Evolutionary conservation across 1,140 invertebrate genomes (phyloP).

Genomic region (Sarcophaga bullata): DNA sequence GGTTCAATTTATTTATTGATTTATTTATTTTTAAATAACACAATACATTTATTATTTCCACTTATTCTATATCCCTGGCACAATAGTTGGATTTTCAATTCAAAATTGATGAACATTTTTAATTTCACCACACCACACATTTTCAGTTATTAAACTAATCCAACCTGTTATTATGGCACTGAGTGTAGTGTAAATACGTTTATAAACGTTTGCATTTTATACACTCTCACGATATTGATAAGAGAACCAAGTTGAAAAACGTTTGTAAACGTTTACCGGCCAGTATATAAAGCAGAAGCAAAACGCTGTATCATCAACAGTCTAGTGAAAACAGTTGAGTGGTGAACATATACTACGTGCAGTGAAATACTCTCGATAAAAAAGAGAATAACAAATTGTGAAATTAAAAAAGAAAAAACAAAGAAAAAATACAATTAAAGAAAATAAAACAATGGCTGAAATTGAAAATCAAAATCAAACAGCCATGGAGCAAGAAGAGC

Average conservation of each 20-base stretch:
- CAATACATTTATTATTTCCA: too few species aligned
- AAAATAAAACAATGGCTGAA: not conserved
- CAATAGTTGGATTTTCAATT: too few species aligned
- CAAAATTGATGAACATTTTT: too few species aligned
- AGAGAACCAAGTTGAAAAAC: not conserved
- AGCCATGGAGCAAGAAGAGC: not conserved
- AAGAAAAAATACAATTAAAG: not conserved
- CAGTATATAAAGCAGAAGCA: not conserved
- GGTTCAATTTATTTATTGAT: too few species aligned
- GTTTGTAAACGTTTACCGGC: conserved; percentile 17
- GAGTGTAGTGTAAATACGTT: not conserved
- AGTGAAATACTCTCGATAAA: not conserved
- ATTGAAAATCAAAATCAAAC: conserved; percentile 15
- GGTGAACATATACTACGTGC: not conserved
- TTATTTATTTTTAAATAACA: too few species aligned
- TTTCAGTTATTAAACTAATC: too few species aligned
- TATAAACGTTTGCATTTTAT: not conserved
- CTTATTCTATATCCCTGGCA: too few species aligned
- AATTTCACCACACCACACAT: too few species aligned
- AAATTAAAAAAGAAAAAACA: conserved; percentile 1
- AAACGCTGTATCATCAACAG: conserved; percentile 1
- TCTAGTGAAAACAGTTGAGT: not conserved
- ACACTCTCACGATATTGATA: not conserved
- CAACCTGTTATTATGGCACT: too few species aligned
- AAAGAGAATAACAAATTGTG: not conserved